Base-by-base conservation (phyloP, 2,797 vertebrate genomes). In the Enteromius paludinosus region DNA sequence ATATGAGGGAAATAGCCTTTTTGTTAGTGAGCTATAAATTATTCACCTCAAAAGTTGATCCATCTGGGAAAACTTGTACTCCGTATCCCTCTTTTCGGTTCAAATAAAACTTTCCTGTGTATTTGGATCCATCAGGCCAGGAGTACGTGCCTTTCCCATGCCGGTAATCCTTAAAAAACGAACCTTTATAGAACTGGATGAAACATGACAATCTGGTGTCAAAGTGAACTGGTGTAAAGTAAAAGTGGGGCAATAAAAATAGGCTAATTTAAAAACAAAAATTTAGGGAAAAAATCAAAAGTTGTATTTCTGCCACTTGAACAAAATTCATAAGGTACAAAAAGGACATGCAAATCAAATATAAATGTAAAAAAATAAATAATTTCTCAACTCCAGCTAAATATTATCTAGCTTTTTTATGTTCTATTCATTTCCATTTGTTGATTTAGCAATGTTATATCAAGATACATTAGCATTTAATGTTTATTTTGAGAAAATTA, bases 11-110 rank as follows among this genome's bases (percentile, higher is more conserved):
- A 74, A 20, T 14, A 23, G 38, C 23, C 2, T 1, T 56, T 45
- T 30, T 77, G 38, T 11, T 43, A 20, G 9, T 77, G 9, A 43
- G 10, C 9, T 35, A 64, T 25, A 18, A 43, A 43, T 35, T 56
- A 45, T 81, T 90, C 90, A 97, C 97, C 95, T 96, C 90, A 88
- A 96, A 98, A 45, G 87, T 87, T 66, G 89, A 86, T 47, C 95
- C 94, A 49, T 95, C 89, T 2, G 93, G 89, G 65, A 91, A 94
- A 82, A 87, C 41, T 33, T 95, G 91, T 20, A 91, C 85, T 6
- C 96, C 96, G 0, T 95, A 97, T 28, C 97, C 97, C 87, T 98
- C 96, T 82, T 93, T 95, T 56, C 84, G 92, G 86, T 96, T 95
- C 33, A 98, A 94, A 90, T 96, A 98, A 89, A 97, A 96, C 77